Evolutionary conservation across 2,113 vertebrate species (phyloP), one percentile per base, ranked within the genome.

Genomic region (Engystomops pustulosus): DNA sequence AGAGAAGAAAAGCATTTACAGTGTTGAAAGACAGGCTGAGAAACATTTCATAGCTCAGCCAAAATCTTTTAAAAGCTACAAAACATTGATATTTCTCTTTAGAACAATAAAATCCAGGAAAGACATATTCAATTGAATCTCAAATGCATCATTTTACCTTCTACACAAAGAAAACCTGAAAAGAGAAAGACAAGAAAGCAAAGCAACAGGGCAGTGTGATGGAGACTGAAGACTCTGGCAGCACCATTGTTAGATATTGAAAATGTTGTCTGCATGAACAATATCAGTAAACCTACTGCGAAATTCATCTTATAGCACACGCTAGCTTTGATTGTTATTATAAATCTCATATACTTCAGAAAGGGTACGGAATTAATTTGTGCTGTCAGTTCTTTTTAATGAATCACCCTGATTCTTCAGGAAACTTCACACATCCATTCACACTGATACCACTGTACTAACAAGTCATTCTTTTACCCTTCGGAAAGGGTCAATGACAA

Each of bases 401-500:
- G 72, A 84, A 68, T 12, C 27, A 68, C 38, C 8, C 60, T 68
- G 58, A 84, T 49, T 49, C 45, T 68, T 55, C 36, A 32, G 62
- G 30, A 38, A 78, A 32, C 62, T 79, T 70, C 45, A 30, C 20
- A 69, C 49, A 18, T 85, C 41, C 68, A 60, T 68, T 84, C 72
- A 84, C 45, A 70, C 17, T 85, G 62, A 85, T 79, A 70, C 74
- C 82, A 78, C 9, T 70, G 10, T 77, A 85, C 74, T 70, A 79
- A 79, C 74, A 58, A 79, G 74, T 85, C 75, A 85, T 79, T 60
- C 49, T 70, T 85, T 78, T 85, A 85, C 65, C 83, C 75, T 85
- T 85, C 74, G 69, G 32, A 79, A 85, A 79, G 83, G 83, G 83
- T 85, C 83, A 85, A 85, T 85, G 83, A 85, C 83, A 84, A 84